Evolutionary conservation across 2,888 invertebrate species (phyloP).

Genomic region (Agrochola circellaris): DNA sequence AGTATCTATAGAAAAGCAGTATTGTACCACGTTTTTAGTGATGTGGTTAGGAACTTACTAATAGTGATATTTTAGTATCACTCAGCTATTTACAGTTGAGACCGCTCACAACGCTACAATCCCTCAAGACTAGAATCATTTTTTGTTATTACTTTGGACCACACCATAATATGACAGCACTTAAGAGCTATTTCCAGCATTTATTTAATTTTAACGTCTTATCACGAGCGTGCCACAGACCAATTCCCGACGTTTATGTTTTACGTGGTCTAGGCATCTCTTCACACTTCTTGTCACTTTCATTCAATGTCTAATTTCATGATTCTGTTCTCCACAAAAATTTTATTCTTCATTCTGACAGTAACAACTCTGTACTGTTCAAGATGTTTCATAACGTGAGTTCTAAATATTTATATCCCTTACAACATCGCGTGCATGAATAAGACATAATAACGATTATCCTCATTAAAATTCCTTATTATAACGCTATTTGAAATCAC

Average conservation of each 20-base stretch:
- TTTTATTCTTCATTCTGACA: neutral
- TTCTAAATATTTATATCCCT: constrained; percentile 3
- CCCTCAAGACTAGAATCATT: neutral
- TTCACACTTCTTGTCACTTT: neutral
- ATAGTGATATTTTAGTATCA: no score
- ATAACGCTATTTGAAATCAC: constrained; percentile 49
- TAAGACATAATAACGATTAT: constrained; percentile 11
- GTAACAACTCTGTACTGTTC: neutral
- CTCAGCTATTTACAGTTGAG: no score
- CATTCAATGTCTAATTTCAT: neutral
- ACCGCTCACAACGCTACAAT: neutral
- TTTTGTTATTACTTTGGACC: neutral
- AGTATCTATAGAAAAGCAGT: no score
- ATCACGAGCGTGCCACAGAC: neutral
- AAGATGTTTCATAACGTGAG: neutral
- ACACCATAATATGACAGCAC: no score
- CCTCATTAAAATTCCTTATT: constrained; percentile 35
- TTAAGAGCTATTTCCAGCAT: neutral
- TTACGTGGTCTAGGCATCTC: neutral
- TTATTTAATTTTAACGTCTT: neutral
- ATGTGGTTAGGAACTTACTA: no score
- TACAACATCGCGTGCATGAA: neutral
- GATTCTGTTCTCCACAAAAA: neutral
- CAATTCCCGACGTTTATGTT: neutral
- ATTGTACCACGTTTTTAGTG: no score